A percentile compares a stretch with the other conserved stretches of the same genome.
Conservation (phyloP, 2,113 vertebrate species). For the Addax nasomaculatus region DNA sequence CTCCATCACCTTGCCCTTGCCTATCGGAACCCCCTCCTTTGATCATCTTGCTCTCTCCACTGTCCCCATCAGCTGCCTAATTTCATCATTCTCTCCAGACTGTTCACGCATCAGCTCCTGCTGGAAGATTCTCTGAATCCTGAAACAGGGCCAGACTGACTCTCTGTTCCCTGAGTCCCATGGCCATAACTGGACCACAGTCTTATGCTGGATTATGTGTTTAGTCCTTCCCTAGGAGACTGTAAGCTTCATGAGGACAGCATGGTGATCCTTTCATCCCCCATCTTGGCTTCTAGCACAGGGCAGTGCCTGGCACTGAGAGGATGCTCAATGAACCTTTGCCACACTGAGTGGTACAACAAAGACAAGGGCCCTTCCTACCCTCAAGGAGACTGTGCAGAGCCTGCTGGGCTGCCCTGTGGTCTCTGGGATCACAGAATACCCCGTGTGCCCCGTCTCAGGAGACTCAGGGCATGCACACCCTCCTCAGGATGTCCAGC, state of each 20-base stretch:
- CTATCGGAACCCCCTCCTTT: no score
- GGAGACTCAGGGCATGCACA: neutral
- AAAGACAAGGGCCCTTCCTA: neutral
- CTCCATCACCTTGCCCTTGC: no score
- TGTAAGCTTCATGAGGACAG: neutral
- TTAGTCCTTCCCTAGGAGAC: neutral
- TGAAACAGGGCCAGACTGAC: neutral
- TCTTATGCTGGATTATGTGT: neutral
- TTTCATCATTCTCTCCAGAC: neutral
- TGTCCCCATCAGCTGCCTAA: neutral
- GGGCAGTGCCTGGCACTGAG: neutral
- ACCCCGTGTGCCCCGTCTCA: fast-evolving
- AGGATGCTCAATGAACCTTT: neutral
- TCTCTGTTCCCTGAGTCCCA: neutral
- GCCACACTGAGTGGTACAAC: neutral
- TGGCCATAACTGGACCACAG: neutral
- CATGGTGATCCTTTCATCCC: no score
- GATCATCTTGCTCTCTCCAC: neutral
- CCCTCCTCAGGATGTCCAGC: neutral
- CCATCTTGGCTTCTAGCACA: neutral
- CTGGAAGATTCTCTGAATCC: neutral
- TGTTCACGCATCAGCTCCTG: neutral
- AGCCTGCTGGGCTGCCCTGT: neutral
- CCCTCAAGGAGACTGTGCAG: neutral
- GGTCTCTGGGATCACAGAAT: neutral